Conservation (phyloP, 2,888 invertebrate species). For the Tyria jacobaeae region DNA sequence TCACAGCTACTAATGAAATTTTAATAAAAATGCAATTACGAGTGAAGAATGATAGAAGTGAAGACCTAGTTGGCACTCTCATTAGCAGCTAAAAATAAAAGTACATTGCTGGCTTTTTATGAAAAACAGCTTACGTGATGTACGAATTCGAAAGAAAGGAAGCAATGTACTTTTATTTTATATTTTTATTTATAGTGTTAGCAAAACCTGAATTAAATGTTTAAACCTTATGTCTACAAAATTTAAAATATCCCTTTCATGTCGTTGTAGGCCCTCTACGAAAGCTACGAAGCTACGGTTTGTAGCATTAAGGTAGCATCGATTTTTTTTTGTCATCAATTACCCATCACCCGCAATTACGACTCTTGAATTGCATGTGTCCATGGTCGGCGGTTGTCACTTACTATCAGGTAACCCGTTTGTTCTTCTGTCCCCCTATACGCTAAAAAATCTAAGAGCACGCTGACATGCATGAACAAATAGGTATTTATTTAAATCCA, state of each 20-base stretch:
- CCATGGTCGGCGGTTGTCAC: no score
- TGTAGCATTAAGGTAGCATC: slow-evolving; percentile 8
- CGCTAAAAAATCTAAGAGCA: no score
- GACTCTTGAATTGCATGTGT: no score
- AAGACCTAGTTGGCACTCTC: not conserved
- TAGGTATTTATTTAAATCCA: no score
- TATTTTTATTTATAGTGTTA: not conserved
- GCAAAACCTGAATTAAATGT: not conserved
- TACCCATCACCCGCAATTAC: no score
- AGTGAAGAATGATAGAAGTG: not conserved
- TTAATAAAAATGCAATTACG: not conserved
- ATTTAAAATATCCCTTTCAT: not conserved
- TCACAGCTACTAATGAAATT: not conserved
- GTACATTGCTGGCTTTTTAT: not conserved
- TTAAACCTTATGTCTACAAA: no score
- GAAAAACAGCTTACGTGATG: not conserved
- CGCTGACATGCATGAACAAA: no score
- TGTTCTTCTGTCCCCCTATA: no score
- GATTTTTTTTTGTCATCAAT: not conserved
- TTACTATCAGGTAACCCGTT: no score
- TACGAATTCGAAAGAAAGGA: not conserved
- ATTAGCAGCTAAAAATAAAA: not conserved
- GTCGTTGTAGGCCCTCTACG: not conserved
- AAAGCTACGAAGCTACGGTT: slow-evolving; percentile 3
- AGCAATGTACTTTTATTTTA: not conserved